phyloP scores from a whole-genome alignment of 2,113 vertebrate genomes.

The Rhynchomys soricoides region DNA sequence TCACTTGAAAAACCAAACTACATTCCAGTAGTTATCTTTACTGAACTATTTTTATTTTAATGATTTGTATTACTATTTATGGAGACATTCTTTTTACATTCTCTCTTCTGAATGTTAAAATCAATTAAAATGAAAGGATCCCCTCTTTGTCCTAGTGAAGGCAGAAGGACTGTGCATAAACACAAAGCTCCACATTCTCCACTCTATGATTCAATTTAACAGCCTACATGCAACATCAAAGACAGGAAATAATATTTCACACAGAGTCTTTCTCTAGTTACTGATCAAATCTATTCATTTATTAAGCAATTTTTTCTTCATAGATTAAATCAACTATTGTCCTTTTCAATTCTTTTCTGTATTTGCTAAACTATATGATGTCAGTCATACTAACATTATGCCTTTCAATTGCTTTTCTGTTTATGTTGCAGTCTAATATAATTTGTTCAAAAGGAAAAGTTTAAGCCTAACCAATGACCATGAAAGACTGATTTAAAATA shows the following conservation, averaged over 20 bases:
- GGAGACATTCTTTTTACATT: background rate
- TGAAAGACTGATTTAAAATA: constrained; percentile 9
- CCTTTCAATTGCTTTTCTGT: background rate
- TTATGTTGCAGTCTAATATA: background rate
- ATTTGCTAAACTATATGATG: background rate
- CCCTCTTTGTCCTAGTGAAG: background rate
- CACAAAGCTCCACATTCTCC: background rate
- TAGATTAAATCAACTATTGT: constrained; percentile 52
- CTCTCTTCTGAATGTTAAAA: background rate
- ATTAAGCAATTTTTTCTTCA: background rate
- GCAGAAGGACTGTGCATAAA: background rate
- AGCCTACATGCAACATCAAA: background rate
- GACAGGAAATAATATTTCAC: background rate
- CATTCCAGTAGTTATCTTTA: background rate
- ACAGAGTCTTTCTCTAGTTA: constrained; percentile 33
- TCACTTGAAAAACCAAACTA: background rate
- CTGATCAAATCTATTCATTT: background rate
- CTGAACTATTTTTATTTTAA: background rate
- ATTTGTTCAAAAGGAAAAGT: background rate
- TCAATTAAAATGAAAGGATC: background rate
- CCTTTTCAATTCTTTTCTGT: constrained; percentile 10
- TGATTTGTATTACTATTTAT: background rate
- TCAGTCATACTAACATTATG: constrained; percentile 15
- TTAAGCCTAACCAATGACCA: background rate
- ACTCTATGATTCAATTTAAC: background rate